Percentiles rank a stretch among this genome's conserved stretches.
Evolutionary conservation across 2,797 vertebrate genomes (phyloP).

Genomic region (Mormyrus proboscirostris): DNA sequence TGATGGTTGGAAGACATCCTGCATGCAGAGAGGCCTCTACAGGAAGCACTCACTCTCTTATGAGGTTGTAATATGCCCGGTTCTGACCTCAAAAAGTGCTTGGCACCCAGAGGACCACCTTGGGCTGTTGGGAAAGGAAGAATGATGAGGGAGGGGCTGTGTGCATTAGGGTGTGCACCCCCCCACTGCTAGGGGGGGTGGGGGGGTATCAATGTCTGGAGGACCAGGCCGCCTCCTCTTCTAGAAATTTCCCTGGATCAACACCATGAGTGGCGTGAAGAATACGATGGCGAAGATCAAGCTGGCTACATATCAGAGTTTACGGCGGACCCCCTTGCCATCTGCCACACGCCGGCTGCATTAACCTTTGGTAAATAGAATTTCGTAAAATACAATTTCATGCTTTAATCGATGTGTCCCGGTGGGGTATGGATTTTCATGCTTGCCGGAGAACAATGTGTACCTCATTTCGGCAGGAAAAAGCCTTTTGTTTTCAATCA

Average conservation of each 20-base stretch:
- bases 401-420: constrained; percentile 9
- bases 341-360: constrained; percentile 28
- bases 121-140: constrained; percentile 33
- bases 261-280: neutral
- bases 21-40: constrained; percentile 56
- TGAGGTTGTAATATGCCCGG: constrained; percentile 49
- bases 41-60: constrained; percentile 63
- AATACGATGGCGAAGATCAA: neutral
- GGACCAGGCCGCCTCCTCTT: neutral
- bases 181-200: neutral
- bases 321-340: constrained; percentile 18
- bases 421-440: neutral
- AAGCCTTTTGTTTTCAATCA: neutral
- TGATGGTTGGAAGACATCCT: constrained; percentile 49
- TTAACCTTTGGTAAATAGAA: constrained; percentile 35
- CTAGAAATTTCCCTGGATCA: neutral
- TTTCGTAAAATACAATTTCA: constrained; percentile 20
- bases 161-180: constrained; percentile 7
- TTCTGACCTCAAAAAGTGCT: constrained; percentile 48
- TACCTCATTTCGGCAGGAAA: neutral
- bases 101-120: constrained; percentile 52
- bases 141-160: constrained; percentile 16
- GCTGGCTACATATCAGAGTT: neutral
- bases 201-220: neutral
- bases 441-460: neutral